phyloP scores from a whole-genome alignment of 2,113 vertebrate species.

The Fulica atra region DNA sequence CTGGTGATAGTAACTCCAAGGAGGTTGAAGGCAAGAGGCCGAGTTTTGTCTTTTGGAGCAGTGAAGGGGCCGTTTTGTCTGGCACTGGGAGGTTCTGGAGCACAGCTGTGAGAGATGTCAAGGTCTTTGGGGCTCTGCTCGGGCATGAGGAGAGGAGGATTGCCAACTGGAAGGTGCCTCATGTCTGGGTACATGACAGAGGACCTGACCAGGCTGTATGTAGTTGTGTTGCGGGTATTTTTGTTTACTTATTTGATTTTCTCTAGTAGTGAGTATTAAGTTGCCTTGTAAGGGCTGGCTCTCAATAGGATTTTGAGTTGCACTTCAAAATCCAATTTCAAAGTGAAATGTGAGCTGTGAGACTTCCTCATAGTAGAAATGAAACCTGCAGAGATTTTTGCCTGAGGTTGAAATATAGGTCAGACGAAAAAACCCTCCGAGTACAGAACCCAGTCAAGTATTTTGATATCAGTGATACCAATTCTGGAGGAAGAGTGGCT shows the following conservation, averaged over 20 bases:
- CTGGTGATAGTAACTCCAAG: background rate
- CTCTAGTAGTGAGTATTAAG: background rate
- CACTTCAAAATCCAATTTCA: background rate
- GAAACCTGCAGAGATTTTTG: background rate
- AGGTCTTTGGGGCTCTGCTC: rapidly evolving
- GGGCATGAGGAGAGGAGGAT: background rate
- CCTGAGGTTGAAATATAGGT: background rate
- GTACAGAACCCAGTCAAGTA: background rate
- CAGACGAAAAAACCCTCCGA: background rate
- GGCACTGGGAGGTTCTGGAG: background rate
- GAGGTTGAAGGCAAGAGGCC: background rate
- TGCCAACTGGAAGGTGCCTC: rapidly evolving
- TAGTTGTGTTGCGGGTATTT: background rate
- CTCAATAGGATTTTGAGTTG: background rate
- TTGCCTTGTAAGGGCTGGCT: background rate
- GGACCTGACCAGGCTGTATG: background rate
- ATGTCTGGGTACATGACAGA: background rate
- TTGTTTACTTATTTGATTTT: background rate
- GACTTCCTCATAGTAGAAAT: background rate
- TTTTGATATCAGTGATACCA: background rate
- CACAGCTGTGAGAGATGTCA: rapidly evolving
- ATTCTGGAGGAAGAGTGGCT: background rate
- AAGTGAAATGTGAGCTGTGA: background rate
- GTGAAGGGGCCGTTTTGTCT: rapidly evolving
- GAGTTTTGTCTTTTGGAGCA: background rate